phyloP scores from a whole-genome alignment of 2,113 vertebrate genomes.

The Sciurus niger region DNA sequence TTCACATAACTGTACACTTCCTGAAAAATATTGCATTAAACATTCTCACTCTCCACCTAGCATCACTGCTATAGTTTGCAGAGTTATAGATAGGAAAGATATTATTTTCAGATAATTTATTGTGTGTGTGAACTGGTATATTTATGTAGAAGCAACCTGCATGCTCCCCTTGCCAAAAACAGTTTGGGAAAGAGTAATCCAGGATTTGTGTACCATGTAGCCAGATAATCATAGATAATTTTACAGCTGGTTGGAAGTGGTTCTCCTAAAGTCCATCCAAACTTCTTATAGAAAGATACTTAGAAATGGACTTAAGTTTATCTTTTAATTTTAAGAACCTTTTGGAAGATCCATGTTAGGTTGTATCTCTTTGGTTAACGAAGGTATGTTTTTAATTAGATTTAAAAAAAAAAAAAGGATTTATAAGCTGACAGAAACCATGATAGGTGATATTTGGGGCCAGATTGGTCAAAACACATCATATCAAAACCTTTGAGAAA shows the following conservation, averaged over 20 bases:
- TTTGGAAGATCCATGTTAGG: not conserved
- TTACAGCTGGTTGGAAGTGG: not conserved
- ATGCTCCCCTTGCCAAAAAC: not conserved
- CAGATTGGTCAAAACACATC: constrained; percentile 9
- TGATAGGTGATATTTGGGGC: not conserved
- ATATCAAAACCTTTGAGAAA: constrained; percentile 25
- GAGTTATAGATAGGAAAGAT: not conserved
- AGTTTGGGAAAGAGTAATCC: not conserved
- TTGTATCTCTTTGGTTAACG: constrained; percentile 13
- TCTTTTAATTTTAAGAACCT: constrained; percentile 54
- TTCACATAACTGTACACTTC: constrained; percentile 53
- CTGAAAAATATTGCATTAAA: constrained; percentile 59
- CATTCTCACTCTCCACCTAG: constrained; percentile 49
- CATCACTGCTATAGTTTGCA: constrained; percentile 19
- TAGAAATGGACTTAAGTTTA: not conserved
- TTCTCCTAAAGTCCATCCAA: not conserved
- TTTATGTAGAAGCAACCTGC: constrained; percentile 9
- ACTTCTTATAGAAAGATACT: not conserved
- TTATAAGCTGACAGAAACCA: not conserved
- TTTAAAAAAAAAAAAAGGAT: not conserved
- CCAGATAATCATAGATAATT: not conserved
- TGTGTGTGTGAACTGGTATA: not conserved
- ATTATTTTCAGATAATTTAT: not conserved
- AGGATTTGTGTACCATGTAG: not conserved
- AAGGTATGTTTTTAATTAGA: constrained; percentile 37